Evolutionary conservation across 2,888 invertebrate species (phyloP), one percentile per base, ranked within the genome.

Genomic region (Rhamnusium bicolor): DNA sequence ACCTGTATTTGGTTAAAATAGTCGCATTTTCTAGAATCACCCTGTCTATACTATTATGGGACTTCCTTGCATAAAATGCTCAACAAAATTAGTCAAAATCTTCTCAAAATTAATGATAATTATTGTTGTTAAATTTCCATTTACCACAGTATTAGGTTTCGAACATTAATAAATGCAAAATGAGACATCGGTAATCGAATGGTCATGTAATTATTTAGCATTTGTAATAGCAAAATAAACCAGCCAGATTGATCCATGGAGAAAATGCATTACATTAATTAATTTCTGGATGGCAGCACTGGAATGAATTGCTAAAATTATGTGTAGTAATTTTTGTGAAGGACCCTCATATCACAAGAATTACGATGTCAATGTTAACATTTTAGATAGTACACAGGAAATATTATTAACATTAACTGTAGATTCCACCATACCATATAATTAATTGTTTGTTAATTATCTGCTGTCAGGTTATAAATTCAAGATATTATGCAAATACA

Each of bases 391-490:
- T 12, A 40, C 40, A 40, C n/a, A 40, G 40, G 40, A 40, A 40
- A n/a, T 40, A 40, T 40, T 40, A n/a, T 40, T n/a, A 40, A 40
- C 40, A 40, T 40, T n/a, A 10, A 10, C 40, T 40, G 12, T 32
- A 32, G 40, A 24, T 19, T 24, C n/a, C 12, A 24, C 24, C 27
- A 54, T n/a, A n/a, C 29, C 8, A 32, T 10, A 18, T 32, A 32
- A 58, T 58, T 58, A 58, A 58, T 58, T 32, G 32, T 58, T 32
- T 58, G 54, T 19, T 32, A 58, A 58, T 58, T 58, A 58, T 32
- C 29, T 32, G 32, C 16, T 58, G 32, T 16, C 58, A 58, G 21
- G 19, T 32, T 18, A 32, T 58, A 29, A 27, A 32, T 58, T 32
- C 18, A 29, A 19, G 8, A 32, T 32, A 29, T 32, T 58, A 32